Base-by-base conservation (phyloP, 1,140 invertebrate species). In the Luehdorfia chinensis region DNA sequence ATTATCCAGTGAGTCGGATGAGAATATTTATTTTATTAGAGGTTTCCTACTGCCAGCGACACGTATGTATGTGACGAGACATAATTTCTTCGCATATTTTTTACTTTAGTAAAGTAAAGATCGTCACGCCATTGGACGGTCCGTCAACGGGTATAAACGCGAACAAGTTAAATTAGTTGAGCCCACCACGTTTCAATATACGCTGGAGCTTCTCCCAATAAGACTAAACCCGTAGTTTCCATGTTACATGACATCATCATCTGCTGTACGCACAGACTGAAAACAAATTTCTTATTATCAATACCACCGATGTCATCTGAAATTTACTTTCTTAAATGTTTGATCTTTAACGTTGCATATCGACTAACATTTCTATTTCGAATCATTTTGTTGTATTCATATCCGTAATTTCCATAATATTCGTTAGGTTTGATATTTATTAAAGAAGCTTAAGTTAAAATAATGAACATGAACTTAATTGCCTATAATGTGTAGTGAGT, bases 1-100 rank as follows among this genome's bases (percentile, higher is more conserved):
- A 84, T 81, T 84, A 78, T 83, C 83, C 83, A 86, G 83, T 83
- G 83, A 83, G 75, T 84, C 75, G 75, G 78, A 81, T 84, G 71
- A 80, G 59, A 80, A 83, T 86, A 84, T 84, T 86, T 86, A 86
- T 86, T 86, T 84, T 78, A 65, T 81, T 84, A 83, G 78, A 77
- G 61, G 75, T 86, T 79, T 83, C 83, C 70, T 79, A 84, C 75
- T 80, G 78, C 78, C 75, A 70, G 64, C 72, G 67, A 72, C 75
- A 68, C 71, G 61, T 67, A 55, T 50, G 50, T 75, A 69, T 68
- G 71, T 66, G 75, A 67, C 75, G 67, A 75, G 69, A 80, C 74
- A 66, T 66, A 51, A 72, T 60, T 63, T 77, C 71, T 84, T 79
- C 61, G 75, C 73, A 65, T 79, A 72, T 75, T 71, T 74, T 75